Base-by-base conservation (phyloP, 2,113 vertebrate genomes). In the Ramphastos sulfuratus region DNA sequence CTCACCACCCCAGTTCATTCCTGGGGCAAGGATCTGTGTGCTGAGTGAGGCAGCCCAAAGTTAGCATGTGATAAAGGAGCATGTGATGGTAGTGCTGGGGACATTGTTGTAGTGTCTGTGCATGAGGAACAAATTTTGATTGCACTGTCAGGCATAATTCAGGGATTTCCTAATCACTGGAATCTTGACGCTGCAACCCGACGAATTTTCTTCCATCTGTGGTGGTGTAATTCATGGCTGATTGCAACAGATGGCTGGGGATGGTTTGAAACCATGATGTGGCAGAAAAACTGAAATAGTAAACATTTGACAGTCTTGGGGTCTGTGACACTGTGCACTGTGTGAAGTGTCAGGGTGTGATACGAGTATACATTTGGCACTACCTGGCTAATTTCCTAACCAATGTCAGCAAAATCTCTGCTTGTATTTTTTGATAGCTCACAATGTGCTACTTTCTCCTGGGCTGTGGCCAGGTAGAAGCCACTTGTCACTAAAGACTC, bases 141-240 rank as follows among this genome's bases (percentile, higher is more conserved):
- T 93, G 89, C 86, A 77, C 55, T 81, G 28, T 72, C 2, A 4
- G 48, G 66, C n/a, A 4, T 67, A 93, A 94, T 52, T 90, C 84
- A 76, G 81, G 82, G 86, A 77, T 95, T 95, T 95, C 91, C 89
- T 76, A 92, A 89, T 93, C 66, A 4, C 86, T 89, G 84, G 59
- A 93, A 89, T 90, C 84, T 89, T 95, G 94, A 95, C 89, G 92
- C 74, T 90, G 86, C 86, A 95, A 76, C 77, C 74, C 71, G 59
- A 30, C 16, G 87, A 78, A 50, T 94, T 89, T 74, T 72, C 74
- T 92, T 55, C 85, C 93, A 88, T 96, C 96, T 96, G 95, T 69
- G 82, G 74, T 92, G 87, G 89, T 92, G 95, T 92, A 91, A 94
- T 89, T 92, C 78, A 42, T 46, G 24, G 84, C 77, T 82, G 75